Base-by-base conservation (phyloP, 2,797 vertebrate genomes). In the Erithacus rubecula region DNA sequence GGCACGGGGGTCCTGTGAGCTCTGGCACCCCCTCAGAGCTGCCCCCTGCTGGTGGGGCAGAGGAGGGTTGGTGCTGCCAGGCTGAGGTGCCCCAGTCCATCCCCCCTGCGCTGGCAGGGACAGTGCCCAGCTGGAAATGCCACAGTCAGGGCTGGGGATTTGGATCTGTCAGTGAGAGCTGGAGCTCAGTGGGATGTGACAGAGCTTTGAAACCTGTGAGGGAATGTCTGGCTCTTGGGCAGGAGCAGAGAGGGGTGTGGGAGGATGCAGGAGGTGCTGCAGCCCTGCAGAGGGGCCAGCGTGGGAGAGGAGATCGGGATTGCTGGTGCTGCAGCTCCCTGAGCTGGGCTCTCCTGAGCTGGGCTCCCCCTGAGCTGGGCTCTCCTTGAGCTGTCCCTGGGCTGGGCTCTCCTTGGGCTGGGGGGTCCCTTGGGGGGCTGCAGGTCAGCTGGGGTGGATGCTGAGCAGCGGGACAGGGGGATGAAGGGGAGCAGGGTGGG, bases 171-270 rank as follows among this genome's bases (percentile, higher is more conserved):
- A 30, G 44, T 20, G 83, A 70, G 85, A 69, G 90, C 3, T 84
- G 80, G 52, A 83, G 92, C 78, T 82, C 89, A 70, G 91, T 67
- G 87, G 92, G 94, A 85, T 77, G 94, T 43, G 91, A 74, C 80
- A 60, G 83, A 92, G 89, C 77, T 93, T 67, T 75, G 67, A 77
- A 85, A 90, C 1, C 36, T 75, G 81, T 11, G 74, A 32, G 46
- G 26, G 53, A 65, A 68, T 5, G 32, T 15, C 71, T 17, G 43
- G 36, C 63, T 29, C 44, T 70, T 0, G 4, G 69, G 68, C 4
- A 15, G 80, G 58, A 71, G 82, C 27, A 4, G 85, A 46, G 41
- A 24, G 58, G 49, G 68, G 56, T 37, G 27, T 8, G 32, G 74
- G 74, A 83, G 65, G 53, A 23, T 13, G 0, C 1, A 0, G 71